Evolutionary conservation across 1,140 invertebrate genomes (phyloP).

Genomic region (Trachymyrmex cornetzi): DNA sequence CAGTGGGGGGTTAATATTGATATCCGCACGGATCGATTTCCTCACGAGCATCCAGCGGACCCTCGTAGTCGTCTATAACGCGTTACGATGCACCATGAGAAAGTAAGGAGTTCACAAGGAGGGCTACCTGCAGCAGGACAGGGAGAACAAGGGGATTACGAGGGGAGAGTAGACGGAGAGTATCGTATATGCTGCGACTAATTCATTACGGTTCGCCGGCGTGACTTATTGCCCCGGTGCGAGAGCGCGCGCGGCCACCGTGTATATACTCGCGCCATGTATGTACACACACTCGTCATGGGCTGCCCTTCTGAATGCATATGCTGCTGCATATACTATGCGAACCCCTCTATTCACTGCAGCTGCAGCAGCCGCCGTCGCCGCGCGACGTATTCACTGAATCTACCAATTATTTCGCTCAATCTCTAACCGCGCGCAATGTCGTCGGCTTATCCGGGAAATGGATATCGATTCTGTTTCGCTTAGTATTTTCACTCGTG

Average conservation of each 20-base stretch:
- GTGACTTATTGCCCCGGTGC: slow-evolving; percentile 71
- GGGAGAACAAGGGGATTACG: background rate
- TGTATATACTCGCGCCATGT: slow-evolving; percentile 19
- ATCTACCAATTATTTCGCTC: slow-evolving; percentile 74
- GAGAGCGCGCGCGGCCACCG: slow-evolving; percentile 23
- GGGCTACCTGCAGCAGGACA: background rate
- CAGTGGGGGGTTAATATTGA: slow-evolving; percentile 53
- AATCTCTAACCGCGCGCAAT: slow-evolving; percentile 58
- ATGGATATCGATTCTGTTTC: slow-evolving; percentile 11
- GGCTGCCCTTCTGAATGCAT: slow-evolving; percentile 47
- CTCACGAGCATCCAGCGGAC: background rate
- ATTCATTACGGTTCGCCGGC: slow-evolving; percentile 71
- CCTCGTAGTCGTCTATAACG: slow-evolving; percentile 47
- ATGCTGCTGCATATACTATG: background rate
- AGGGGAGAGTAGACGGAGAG: background rate
- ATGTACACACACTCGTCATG: slow-evolving; percentile 32
- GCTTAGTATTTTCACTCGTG: slow-evolving; percentile 8
- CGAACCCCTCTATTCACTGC: slow-evolving; percentile 67
- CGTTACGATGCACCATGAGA: slow-evolving; percentile 34
- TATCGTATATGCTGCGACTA: slow-evolving; percentile 65
- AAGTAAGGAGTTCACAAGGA: slow-evolving; percentile 40
- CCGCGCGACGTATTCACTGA: slow-evolving; percentile 69
- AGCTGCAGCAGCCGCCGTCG: slow-evolving; percentile 57
- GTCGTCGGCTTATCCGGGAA: slow-evolving; percentile 28
- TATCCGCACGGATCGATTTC: slow-evolving; percentile 50